Conservation (phyloP, 2,113 vertebrate species). For the Leptosomus discolor region DNA sequence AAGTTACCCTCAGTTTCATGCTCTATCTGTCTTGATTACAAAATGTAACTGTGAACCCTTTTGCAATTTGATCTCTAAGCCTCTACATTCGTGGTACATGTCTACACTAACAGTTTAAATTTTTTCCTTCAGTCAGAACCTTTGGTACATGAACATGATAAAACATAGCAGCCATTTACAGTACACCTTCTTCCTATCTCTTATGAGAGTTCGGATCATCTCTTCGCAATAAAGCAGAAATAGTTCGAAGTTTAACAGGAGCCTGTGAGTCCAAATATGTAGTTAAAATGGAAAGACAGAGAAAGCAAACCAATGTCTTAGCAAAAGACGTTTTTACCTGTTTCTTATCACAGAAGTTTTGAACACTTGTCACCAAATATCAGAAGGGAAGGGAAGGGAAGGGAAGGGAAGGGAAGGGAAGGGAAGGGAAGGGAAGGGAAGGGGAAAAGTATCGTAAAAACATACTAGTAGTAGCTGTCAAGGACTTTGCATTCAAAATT, state of each 20-base stretch:
- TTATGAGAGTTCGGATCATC: background rate
- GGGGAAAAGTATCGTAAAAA: rapidly evolving
- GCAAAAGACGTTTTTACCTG: background rate
- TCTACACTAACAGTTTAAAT: background rate
- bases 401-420: background rate
- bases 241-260: background rate
- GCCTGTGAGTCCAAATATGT: background rate
- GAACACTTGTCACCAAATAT: background rate
- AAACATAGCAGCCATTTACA: background rate
- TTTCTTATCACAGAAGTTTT: background rate
- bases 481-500: background rate
- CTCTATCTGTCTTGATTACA: background rate
- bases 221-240: background rate
- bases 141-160: background rate
- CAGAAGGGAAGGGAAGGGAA: too few relatives aligned
- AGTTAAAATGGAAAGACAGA: background rate
- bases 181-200: background rate
- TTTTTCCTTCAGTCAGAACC: background rate
- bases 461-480: rapidly evolving
- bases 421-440: too few relatives aligned
- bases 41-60: background rate
- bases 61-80: background rate
- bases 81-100: background rate
- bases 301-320: background rate
- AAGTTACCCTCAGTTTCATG: background rate